Percentiles rank a stretch among this genome's conserved stretches.
Conservation (phyloP, 2,888 invertebrate species). For the Ferdinandea cuprea region DNA sequence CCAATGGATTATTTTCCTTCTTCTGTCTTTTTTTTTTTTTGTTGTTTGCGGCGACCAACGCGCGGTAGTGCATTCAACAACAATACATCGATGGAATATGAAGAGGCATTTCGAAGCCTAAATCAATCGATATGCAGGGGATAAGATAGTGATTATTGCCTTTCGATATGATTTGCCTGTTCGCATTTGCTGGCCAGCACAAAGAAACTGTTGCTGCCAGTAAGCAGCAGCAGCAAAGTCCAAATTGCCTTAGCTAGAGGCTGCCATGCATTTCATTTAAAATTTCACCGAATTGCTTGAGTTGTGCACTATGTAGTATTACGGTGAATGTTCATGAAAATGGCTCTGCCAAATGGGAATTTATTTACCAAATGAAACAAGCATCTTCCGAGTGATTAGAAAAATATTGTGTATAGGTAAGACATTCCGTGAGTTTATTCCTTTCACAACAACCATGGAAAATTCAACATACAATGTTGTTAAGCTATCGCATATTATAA, state of each 20-base stretch:
- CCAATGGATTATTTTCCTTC: slow-evolving; percentile 47
- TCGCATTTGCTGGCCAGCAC: slow-evolving; percentile 42
- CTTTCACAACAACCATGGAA: background rate
- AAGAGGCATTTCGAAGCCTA: slow-evolving; percentile 68
- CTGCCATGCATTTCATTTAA: slow-evolving; percentile 70
- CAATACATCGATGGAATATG: slow-evolving; percentile 57
- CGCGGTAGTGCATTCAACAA: slow-evolving; percentile 72
- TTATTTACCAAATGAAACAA: slow-evolving; percentile 43
- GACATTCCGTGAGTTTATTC: background rate
- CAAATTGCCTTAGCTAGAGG: slow-evolving; percentile 66
- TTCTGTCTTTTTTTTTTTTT: background rate
- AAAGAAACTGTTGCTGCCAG: slow-evolving; percentile 60
- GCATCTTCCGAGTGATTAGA: slow-evolving; percentile 13
- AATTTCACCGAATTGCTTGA: slow-evolving; percentile 49
- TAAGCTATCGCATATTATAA: too few species aligned
- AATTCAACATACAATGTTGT: too few species aligned
- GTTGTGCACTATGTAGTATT: slow-evolving; percentile 40
- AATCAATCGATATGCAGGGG: slow-evolving; percentile 68
- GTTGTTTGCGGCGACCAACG: slow-evolving; percentile 23
- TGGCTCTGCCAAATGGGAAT: slow-evolving; percentile 48
- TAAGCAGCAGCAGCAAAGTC: slow-evolving; percentile 38
- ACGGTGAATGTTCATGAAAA: slow-evolving; percentile 61
- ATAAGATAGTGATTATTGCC: slow-evolving; percentile 70
- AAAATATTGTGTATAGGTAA: background rate
- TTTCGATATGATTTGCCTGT: slow-evolving; percentile 65